phyloP scores from a whole-genome alignment of 2,797 vertebrate species.

The Acipenser oxyrinchus region DNA sequence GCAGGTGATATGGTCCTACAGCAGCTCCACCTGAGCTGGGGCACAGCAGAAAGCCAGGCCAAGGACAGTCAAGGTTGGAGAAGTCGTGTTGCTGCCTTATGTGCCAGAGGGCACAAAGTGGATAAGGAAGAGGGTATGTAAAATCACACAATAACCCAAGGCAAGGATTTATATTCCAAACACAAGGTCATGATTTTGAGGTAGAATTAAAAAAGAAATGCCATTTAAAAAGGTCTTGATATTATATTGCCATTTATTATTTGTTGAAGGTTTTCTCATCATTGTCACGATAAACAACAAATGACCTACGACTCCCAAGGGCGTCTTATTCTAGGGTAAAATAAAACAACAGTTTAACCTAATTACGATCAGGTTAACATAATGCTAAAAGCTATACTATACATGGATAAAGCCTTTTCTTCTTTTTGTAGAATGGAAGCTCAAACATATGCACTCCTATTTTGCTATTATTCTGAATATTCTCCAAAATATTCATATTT shows the following conservation, averaged over 20 bases:
- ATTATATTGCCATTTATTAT: slow-evolving; percentile 8
- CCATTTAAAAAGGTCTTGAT: slow-evolving; percentile 16
- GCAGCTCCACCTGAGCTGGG: no score
- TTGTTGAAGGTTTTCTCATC: slow-evolving; percentile 33
- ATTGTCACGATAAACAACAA: slow-evolving; percentile 55
- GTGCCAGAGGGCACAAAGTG: no score
- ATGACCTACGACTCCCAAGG: slow-evolving; percentile 54
- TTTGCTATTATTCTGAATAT: no score
- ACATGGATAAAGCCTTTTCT: no score
- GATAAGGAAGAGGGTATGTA: no score
- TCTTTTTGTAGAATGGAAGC: no score
- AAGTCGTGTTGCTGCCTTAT: no score
- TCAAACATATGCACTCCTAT: no score
- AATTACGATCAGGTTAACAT: slow-evolving; percentile 65
- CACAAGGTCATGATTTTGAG: slow-evolving; percentile 33
- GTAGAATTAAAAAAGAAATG: slow-evolving; percentile 22
- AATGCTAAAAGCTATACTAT: slow-evolving; percentile 51
- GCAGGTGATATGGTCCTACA: no score
- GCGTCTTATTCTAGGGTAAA: slow-evolving; percentile 53
- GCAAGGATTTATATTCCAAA: slow-evolving; percentile 37
- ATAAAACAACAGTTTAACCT: slow-evolving; percentile 49
- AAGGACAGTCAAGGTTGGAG: no score
- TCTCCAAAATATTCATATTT: no score
- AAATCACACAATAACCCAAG: slow-evolving; percentile 24
- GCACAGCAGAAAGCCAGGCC: no score